Evolutionary conservation across 2,888 invertebrate genomes (phyloP).

Genomic region (Atethmia centrago): DNA sequence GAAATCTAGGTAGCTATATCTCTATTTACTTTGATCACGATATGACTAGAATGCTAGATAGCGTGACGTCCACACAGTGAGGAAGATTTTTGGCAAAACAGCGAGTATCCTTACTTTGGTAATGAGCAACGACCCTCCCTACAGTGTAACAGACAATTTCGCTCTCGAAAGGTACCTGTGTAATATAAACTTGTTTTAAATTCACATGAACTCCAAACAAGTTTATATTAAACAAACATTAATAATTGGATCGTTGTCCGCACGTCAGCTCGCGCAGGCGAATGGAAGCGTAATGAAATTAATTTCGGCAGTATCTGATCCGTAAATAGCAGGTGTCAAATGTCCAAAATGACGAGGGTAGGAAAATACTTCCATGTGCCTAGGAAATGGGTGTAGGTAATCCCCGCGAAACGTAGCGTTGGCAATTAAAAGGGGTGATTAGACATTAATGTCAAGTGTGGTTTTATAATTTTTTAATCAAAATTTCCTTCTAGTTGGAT

Average conservation of each 20-base stretch:
- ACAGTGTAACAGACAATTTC: neutral
- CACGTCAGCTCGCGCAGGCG: slow-evolving; percentile 47
- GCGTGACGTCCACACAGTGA: neutral
- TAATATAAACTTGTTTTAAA: too few relatives aligned
- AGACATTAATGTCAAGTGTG: slow-evolving; percentile 16
- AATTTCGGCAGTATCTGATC: slow-evolving; percentile 67
- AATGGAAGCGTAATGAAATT: slow-evolving; percentile 67
- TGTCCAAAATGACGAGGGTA: slow-evolving; percentile 72
- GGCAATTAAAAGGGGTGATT: slow-evolving; percentile 43
- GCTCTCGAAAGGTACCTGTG: neutral
- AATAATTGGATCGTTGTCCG: slow-evolving; percentile 41
- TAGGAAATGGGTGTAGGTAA: slow-evolving; percentile 37
- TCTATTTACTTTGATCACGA: neutral
- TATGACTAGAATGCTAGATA: neutral
- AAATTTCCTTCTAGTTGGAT: neutral
- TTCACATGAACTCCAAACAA: slow-evolving; percentile 15
- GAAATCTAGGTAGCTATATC: too few relatives aligned
- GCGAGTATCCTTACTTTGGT: neutral
- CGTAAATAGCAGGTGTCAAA: slow-evolving; percentile 73
- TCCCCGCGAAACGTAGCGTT: slow-evolving; percentile 14
- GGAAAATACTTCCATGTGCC: slow-evolving; percentile 25
- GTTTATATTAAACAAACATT: slow-evolving; percentile 38
- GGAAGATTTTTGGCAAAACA: too few relatives aligned
- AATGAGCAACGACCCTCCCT: too few relatives aligned
- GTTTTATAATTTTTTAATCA: slow-evolving; percentile 3